Percentiles rank a stretch among this genome's conserved stretches.
Conservation (phyloP, 2,888 invertebrate species). For the Hololepta plana region DNA sequence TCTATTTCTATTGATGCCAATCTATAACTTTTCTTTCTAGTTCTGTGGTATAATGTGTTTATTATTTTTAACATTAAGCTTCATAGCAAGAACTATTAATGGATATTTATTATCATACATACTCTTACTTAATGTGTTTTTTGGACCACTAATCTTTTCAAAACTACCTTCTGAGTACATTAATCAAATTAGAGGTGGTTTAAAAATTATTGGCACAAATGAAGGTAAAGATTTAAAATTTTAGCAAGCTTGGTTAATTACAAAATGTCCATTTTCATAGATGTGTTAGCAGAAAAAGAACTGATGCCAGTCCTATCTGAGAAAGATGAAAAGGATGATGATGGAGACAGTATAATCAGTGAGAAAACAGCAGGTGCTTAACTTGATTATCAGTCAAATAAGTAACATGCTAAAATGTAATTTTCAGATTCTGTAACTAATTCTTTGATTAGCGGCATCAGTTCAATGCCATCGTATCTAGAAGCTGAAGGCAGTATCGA, state of each 20-base stretch:
- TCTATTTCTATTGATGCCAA: conserved; percentile 5
- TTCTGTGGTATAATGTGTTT: conserved; percentile 22
- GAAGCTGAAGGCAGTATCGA: conserved; percentile 20
- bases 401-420: conserved; percentile 3
- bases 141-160: conserved; percentile 15
- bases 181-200: conserved; percentile 11
- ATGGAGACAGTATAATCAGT: conserved; percentile 19
- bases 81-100: conserved; percentile 22
- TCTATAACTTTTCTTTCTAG: conserved; percentile 16
- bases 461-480: conserved; percentile 24
- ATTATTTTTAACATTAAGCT: conserved; percentile 19
- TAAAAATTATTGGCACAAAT: conserved; percentile 13
- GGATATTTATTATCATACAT: conserved; percentile 20
- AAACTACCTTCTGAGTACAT: conserved; percentile 16
- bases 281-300: conserved; percentile 23
- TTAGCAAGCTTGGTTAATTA: conserved; percentile 1
- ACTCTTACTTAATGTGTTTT: conserved; percentile 16
- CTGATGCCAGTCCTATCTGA: conserved; percentile 23
- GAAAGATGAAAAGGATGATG: conserved; percentile 15
- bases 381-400: no score
- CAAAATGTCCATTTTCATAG: conserved; percentile 12
- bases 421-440: conserved; percentile 21
- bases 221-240: conserved; percentile 12
- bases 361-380: conserved; percentile 22
- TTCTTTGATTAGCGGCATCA: conserved; percentile 21